Evolutionary conservation across 2,113 vertebrate genomes (phyloP).

Genomic region (Spermophilus dauricus): DNA sequence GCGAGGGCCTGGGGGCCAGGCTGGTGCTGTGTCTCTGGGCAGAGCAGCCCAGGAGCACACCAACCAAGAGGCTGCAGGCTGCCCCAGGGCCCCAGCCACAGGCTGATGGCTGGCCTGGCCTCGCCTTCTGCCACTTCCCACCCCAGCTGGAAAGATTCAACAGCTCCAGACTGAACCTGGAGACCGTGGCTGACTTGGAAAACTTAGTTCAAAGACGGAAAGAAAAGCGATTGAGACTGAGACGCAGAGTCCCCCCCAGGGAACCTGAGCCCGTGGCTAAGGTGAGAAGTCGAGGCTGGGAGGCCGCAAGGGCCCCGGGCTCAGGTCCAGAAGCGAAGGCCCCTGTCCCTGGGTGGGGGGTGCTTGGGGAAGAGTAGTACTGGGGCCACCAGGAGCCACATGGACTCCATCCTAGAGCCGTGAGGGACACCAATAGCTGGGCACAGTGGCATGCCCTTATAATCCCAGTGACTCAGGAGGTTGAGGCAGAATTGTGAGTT

Average conservation of each 20-base stretch:
- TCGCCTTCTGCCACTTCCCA: neutral
- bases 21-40: neutral
- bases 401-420: neutral
- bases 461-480: too few species aligned
- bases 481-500: too few species aligned
- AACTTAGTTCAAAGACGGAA: constrained; percentile 77
- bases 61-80: neutral
- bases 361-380: neutral
- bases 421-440: neutral
- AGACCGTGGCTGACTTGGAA: constrained; percentile 80
- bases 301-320: accelerated
- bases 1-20: neutral
- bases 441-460: too few species aligned
- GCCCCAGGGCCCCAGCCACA: neutral
- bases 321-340: neutral
- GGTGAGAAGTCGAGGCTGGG: neutral
- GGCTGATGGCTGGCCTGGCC: neutral
- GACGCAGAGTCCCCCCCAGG: constrained; percentile 73
- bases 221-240: constrained; percentile 71
- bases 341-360: accelerated
- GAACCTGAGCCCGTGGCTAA: constrained; percentile 30
- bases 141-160: constrained; percentile 78
- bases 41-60: neutral
- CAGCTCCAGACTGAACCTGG: constrained; percentile 77
- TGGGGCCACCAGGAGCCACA: neutral